Base-by-base conservation (phyloP, 2,888 invertebrate genomes). In the Lochmaea capreae region DNA sequence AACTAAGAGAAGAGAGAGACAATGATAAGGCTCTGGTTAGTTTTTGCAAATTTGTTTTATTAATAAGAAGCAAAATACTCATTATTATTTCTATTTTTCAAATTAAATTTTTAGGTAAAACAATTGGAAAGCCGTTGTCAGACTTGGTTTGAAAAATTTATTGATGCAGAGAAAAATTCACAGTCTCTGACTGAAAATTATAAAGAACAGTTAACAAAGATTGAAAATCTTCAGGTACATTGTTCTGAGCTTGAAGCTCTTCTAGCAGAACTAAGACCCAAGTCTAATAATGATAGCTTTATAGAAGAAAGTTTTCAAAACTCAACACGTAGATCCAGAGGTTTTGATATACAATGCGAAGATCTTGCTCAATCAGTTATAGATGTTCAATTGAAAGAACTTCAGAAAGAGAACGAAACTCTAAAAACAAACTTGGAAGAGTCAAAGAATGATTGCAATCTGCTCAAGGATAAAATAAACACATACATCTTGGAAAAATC, bases 1-100 rank as follows among this genome's bases (percentile, higher is more conserved):
- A 90, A 71, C 83, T 89, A 1, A 86, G 87, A 67, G 87, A 87
- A 70, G 90, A 91, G 58, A 89, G 89, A 67, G 90, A 91, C 71
- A 79, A 82, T 1, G 86, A 89, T 63, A 88, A 86, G 67, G 84
- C 88, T 66, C 90, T 86, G 76, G 85, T 85, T 81, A 78, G 57
- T 65, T 42, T 18, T 66, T 62, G 2, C 16, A 33, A 14, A 0
- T 46, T 12, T n/a, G n/a, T 49, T 4, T 14, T 5, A 39, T 39
- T 39, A 9, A 9, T 39, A 39, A 39, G 33, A 39, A 39, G 33
- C 33, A 1, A 39, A 39, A 39, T 39, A 39, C 46, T 46, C 1
- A 46, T 49, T 49, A 8, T 39, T 33, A 6, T 52, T 52, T 18
- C 9, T 16, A 54, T 54, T 16, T 54, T 54, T 54, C 1, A 18